Base-by-base conservation (phyloP, 2,113 vertebrate species). In the Ursus arctos region DNA sequence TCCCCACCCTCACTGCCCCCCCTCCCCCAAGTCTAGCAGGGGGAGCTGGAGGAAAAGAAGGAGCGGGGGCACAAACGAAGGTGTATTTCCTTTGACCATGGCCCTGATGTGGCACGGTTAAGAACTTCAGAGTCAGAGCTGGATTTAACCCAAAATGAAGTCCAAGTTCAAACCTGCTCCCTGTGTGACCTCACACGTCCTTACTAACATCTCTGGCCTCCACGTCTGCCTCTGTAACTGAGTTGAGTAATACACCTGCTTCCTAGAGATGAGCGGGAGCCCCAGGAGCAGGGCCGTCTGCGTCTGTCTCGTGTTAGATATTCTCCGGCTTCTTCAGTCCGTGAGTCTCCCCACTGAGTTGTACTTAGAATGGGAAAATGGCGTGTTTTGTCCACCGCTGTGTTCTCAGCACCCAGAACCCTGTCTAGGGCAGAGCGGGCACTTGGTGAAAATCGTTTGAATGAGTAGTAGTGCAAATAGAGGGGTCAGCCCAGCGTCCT, bases 311-410 rank as follows among this genome's bases (percentile, higher is more conserved):
- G 0, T 5, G 59, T 10, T 26, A 63, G 9, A 8, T 12, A 26
- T n/a, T 21, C 57, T 59, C 21, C 8, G 11, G 47, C 55, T 63
- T 55, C 36, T 31, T 19, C 2, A 19, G 57, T 22, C 72, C 6
- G 3, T 26, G 19, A 19, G 24, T n/a, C 69, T 49, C 15, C 47
- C 40, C 4, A 0, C 19, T 33, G 2, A 6, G 1, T 65, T 57
- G 22, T 26, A 36, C 43, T 28, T n/a, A 28, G 26, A 8, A 0
- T 18, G 31, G 49, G 13, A 51, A 19, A 19, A 16, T 4, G 51
- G 47, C 51, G 12, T n/a, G 31, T 43, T n/a, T 28, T 19, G 47
- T 33, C 63, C 63, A 6, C 14, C 7, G 2, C 53, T 24, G 63
- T 47, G 15, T 61, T 72, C 67, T 55, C 18, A 65, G 51, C 7